phyloP scores from a whole-genome alignment of 2,888 invertebrate species.

The Lepidocyrtinus sp. region DNA sequence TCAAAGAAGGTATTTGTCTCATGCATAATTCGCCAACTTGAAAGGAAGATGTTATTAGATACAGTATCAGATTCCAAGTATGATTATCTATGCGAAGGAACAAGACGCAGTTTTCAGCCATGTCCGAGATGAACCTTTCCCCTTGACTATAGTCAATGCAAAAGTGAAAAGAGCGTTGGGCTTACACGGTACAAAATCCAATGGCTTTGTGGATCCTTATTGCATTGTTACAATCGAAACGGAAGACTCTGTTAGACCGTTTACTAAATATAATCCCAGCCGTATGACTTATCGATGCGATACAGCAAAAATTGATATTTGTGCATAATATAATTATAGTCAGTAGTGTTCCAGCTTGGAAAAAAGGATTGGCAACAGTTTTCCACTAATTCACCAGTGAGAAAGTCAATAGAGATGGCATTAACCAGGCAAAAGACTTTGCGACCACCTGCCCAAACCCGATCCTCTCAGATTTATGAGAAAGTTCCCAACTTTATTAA shows the following conservation, averaged over 20 bases:
- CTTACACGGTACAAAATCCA: conserved; percentile 43
- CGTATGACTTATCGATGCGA: not conserved
- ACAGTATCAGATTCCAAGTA: not conserved
- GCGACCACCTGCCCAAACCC: conserved; percentile 53
- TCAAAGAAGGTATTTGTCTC: conserved; percentile 42
- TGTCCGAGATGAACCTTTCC: conserved; percentile 65
- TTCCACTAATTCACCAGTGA: conserved; percentile 49
- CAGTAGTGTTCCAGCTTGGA: conserved; percentile 63
- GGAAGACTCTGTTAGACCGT: conserved; percentile 57
- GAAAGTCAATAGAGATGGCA: conserved; percentile 13
- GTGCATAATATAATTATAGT: too few species aligned
- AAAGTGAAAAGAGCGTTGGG: conserved; percentile 52
- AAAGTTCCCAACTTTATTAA: conserved; percentile 54
- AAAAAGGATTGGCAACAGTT: conserved; percentile 65
- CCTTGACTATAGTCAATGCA: conserved; percentile 63
- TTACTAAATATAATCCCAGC: not conserved
- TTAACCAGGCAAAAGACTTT: conserved; percentile 15
- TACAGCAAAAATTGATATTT: not conserved
- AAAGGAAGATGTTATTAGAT: not conserved
- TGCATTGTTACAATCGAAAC: conserved; percentile 66
- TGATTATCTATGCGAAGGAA: conserved; percentile 51
- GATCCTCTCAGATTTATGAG: conserved; percentile 57
- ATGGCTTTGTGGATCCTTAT: conserved; percentile 59
- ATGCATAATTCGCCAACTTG: not conserved
- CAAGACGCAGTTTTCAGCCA: conserved; percentile 64